These are phyloP conservation scores for Tamias sibiricus DNA, from an alignment of 2,113 vertebrate species.

Conservation along the genomic window DNA sequence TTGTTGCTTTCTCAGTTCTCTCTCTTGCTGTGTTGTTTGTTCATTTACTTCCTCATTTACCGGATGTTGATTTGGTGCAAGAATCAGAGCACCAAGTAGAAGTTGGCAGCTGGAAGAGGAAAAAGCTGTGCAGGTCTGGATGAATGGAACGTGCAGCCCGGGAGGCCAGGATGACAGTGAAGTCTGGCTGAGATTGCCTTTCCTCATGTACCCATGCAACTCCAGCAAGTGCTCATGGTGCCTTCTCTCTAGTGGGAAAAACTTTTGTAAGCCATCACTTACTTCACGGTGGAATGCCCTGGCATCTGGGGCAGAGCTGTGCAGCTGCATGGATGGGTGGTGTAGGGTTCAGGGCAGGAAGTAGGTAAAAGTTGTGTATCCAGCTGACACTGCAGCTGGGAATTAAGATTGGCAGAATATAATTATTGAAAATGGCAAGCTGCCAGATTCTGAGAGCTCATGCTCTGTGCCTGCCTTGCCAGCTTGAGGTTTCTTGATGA, in stretches of 20 bases:
- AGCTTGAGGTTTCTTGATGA: constrained; percentile 58
- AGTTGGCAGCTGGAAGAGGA: neutral
- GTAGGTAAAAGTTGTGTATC: neutral
- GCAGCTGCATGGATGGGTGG: neutral
- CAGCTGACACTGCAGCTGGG: constrained; percentile 65
- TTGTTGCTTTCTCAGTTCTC: neutral
- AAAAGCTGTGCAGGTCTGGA: neutral
- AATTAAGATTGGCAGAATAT: constrained; percentile 50
- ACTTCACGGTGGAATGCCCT: neutral
- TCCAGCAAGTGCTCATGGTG: neutral
- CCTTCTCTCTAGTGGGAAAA: neutral
- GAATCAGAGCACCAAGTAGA: neutral
- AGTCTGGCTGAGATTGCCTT: neutral
- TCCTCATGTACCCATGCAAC: neutral
- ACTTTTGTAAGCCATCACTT: neutral
- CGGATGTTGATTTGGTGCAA: neutral
- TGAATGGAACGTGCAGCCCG: too few relatives aligned
- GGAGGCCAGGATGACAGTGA: neutral
- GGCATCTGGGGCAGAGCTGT: neutral
- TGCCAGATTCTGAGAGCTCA: neutral
- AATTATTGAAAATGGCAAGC: constrained; percentile 61
- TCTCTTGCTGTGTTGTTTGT: neutral
- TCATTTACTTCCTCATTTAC: neutral
- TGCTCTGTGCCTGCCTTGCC: neutral
- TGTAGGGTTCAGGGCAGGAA: neutral